Evolutionary conservation across 2,888 invertebrate species (phyloP).

Genomic region (Leucophenga maculata): DNA sequence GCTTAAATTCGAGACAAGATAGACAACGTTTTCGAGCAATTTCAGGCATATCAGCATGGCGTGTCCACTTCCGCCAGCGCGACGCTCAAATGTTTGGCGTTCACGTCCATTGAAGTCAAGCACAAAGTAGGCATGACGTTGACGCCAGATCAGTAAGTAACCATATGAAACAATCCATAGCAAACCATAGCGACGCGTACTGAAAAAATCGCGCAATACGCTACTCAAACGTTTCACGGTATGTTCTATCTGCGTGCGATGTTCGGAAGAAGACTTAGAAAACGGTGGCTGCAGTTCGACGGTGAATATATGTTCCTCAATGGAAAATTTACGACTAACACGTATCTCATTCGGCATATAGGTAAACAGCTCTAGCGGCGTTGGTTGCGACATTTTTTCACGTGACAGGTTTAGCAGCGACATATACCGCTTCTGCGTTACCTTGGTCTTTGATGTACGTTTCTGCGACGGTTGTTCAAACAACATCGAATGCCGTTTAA

Average conservation of each 20-base stretch:
- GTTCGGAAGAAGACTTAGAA: background rate
- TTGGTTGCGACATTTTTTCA: too few relatives aligned
- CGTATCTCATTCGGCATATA: background rate
- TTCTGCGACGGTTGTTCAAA: too few relatives aligned
- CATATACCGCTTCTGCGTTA: too few relatives aligned
- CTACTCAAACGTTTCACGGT: constrained; percentile 39
- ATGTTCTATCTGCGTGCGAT: constrained; percentile 28
- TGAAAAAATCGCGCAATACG: constrained; percentile 47
- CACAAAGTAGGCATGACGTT: constrained; percentile 57
- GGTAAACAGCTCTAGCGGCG: background rate
- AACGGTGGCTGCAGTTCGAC: constrained; percentile 47
- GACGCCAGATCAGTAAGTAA: constrained; percentile 65
- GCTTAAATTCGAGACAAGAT: constrained; percentile 54
- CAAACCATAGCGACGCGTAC: constrained; percentile 55
- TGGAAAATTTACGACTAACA: constrained; percentile 5
- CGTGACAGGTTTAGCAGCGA: too few relatives aligned
- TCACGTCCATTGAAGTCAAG: constrained; percentile 62
- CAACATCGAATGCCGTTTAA: too few relatives aligned
- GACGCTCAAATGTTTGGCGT: constrained; percentile 9
- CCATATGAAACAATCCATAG: constrained; percentile 40
- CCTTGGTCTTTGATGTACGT: constrained; percentile 5
- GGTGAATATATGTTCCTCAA: constrained; percentile 60
- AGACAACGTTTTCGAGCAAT: constrained; percentile 55
- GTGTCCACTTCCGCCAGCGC: constrained; percentile 37
- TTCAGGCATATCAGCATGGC: constrained; percentile 60